A percentile compares a stretch with the other conserved stretches of the same genome.
Evolutionary conservation across 1,140 invertebrate genomes (phyloP).

Genomic region (Camponotus vicinus): DNA sequence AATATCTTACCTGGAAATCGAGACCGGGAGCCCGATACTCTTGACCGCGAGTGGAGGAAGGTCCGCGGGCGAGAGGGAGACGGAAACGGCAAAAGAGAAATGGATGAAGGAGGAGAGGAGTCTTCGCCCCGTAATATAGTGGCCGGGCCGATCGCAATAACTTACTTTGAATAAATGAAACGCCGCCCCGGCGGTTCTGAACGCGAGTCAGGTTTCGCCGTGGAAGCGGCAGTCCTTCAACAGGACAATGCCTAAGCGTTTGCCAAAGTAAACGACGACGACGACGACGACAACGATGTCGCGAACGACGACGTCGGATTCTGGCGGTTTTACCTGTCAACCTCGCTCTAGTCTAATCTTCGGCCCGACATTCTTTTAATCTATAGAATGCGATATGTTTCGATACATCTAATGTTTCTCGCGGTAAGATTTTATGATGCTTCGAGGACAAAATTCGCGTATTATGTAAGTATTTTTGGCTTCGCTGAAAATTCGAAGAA

Average conservation of each 20-base stretch:
- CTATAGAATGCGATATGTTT: not conserved
- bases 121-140: slow-evolving; percentile 75
- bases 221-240: slow-evolving; percentile 75
- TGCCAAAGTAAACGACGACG: slow-evolving; percentile 72
- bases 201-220: slow-evolving; percentile 77
- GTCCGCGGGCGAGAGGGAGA: slow-evolving; percentile 37
- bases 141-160: slow-evolving; percentile 77
- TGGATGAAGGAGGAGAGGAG: slow-evolving; percentile 71
- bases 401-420: slow-evolving; percentile 4
- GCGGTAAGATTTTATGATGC: not conserved
- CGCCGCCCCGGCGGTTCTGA: slow-evolving; percentile 72
- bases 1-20: slow-evolving; percentile 79
- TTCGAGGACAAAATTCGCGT: not conserved
- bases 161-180: slow-evolving; percentile 81
- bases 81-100: slow-evolving; percentile 73
- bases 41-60: slow-evolving; percentile 40
- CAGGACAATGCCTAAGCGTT: slow-evolving; percentile 77
- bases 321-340: slow-evolving; percentile 57
- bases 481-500: not conserved
- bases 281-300: slow-evolving; percentile 3
- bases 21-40: slow-evolving; percentile 58
- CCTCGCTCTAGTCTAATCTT: slow-evolving; percentile 53
- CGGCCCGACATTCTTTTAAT: slow-evolving; percentile 30
- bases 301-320: slow-evolving; percentile 52
- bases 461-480: not conserved